A percentile compares a stretch with the other conserved stretches of the same genome.
Evolutionary conservation across 1,140 invertebrate species (phyloP).

Genomic region (Drosophila auraria): DNA sequence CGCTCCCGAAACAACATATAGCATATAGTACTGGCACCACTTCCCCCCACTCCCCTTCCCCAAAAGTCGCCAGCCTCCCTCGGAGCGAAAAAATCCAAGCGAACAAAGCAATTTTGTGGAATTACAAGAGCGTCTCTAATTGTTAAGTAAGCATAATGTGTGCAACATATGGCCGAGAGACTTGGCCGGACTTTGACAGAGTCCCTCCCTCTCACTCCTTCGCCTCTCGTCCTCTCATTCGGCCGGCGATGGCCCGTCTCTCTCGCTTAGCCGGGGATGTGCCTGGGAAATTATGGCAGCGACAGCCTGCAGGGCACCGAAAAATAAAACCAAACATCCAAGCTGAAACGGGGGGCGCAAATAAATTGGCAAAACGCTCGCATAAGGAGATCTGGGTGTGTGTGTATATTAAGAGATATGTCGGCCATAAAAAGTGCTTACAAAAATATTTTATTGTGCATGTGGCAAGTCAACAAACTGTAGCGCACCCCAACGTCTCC

Average conservation of each 20-base stretch:
- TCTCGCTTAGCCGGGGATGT: conserved; percentile 11
- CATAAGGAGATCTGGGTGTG: conserved; percentile 21
- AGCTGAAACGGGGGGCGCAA: conserved; percentile 31
- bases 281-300: conserved; percentile 63
- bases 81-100: conserved; percentile 38
- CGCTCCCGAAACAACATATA: not conserved
- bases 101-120: conserved; percentile 79
- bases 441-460: conserved; percentile 69
- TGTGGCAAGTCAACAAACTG: conserved; percentile 72
- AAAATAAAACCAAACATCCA: conserved; percentile 26
- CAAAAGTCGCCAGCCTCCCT: conserved; percentile 28
- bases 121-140: conserved; percentile 82
- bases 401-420: conserved; percentile 59
- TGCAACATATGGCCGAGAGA: conserved; percentile 77
- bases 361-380: conserved; percentile 72
- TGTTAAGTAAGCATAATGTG: conserved; percentile 83
- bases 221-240: not conserved
- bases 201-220: not conserved
- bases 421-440: conserved; percentile 69
- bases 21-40: not conserved
- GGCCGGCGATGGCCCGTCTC: not conserved
- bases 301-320: conserved; percentile 55
- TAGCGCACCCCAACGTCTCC: conserved; percentile 14
- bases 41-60: not conserved
- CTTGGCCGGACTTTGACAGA: conserved; percentile 50